Evolutionary conservation across 1,140 invertebrate species (phyloP).

Genomic region (Camponotus floridanus): DNA sequence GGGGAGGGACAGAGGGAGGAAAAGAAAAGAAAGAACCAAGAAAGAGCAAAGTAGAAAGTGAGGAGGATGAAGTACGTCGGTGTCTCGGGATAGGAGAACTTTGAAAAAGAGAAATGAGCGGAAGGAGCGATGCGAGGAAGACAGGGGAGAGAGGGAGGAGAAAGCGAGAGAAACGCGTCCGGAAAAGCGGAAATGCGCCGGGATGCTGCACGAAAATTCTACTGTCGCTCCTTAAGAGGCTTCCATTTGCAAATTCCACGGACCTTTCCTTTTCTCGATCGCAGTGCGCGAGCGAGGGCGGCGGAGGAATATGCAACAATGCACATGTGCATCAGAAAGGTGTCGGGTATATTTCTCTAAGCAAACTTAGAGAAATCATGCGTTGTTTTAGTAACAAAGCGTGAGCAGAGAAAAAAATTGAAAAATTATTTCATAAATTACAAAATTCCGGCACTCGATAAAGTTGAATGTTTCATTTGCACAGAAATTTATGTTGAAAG

Average conservation of each 20-base stretch:
- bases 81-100: conserved; percentile 37
- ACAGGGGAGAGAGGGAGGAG: not conserved
- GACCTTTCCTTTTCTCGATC: conserved; percentile 32
- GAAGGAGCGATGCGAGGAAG: conserved; percentile 27
- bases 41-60: conserved; percentile 60
- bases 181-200: conserved; percentile 49
- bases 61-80: conserved; percentile 46
- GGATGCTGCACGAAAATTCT: conserved; percentile 52
- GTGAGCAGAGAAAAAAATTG: too few relatives aligned
- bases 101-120: conserved; percentile 48
- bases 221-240: conserved; percentile 54
- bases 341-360: conserved; percentile 21
- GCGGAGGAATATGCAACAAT: conserved; percentile 1
- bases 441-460: not conserved
- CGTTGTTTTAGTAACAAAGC: not conserved
- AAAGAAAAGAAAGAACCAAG: not conserved
- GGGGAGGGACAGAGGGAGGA: not conserved
- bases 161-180: not conserved
- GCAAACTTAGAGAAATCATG: not conserved
- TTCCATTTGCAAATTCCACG: conserved; percentile 57
- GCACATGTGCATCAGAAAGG: not conserved
- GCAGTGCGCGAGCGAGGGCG: not conserved
- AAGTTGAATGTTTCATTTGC: not conserved
- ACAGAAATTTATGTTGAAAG: not conserved
- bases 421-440: not conserved